Base-by-base conservation (phyloP, 2,888 invertebrate species). In the Drosophila kanekoi region DNA sequence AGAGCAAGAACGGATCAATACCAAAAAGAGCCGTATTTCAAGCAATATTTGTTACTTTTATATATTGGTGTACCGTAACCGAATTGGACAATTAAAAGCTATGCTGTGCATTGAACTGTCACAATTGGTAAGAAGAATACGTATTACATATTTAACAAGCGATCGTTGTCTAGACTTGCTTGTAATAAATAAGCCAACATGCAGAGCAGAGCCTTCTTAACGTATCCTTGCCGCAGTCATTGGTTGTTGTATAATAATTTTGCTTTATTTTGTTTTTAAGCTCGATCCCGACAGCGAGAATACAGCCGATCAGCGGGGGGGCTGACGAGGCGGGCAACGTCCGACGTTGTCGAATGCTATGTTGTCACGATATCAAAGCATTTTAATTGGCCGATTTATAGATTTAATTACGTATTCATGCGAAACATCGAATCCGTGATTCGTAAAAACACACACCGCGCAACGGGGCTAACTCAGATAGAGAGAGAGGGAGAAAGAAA, bases 351-450 rank as follows among this genome's bases (percentile, higher is more conserved):
- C 90, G 90, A 91, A 91, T 91, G 92, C 91, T 91, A 89, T 91
- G 91, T 91, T 92, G 92, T 92, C 92, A 92, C 92, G 92, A 92
- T 91, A 92, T 91, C 92, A 91, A 91, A 91, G 92, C 91, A 92
- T 92, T 92, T 92, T 92, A 92, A 92, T 92, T 92, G 92, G 92
- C 91, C 92, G 91, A 92, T 92, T 92, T 92, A 92, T 92, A 92
- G 92, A 92, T 92, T 92, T 92, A 92, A 92, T 92, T 92, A 92
- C 92, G 92, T 92, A 92, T 92, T 92, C 92, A 92, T 91, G 92
- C 91, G 92, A 91, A 92, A 92, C 92, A 92, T 91, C 91, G 92
- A 92, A 92, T 91, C 92, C 92, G 92, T 92, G 92, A 92, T 92
- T 92, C 91, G 91, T 92, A 92, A 91, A 92, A 92, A 92, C 91